Evolutionary conservation across 2,888 invertebrate genomes (phyloP).

Genomic region (Pseudeuparius sepicola): DNA sequence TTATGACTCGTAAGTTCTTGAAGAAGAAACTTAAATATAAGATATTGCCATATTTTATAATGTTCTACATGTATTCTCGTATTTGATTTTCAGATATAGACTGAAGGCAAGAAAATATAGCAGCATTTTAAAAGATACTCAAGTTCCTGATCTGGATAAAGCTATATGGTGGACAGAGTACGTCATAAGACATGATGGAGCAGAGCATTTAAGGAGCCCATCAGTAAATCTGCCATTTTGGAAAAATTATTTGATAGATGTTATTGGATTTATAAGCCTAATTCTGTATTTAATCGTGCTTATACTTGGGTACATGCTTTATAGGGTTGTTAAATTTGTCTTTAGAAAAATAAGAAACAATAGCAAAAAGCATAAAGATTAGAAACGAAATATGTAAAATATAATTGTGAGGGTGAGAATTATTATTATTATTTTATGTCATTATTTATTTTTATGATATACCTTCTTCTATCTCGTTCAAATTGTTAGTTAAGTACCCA

Average conservation of each 20-base stretch:
- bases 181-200: conserved; percentile 25
- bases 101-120: conserved; percentile 20
- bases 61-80: no score
- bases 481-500: no score
- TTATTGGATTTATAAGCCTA: conserved; percentile 14
- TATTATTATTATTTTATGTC: no score
- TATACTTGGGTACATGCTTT: conserved; percentile 1
- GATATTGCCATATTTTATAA: no score
- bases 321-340: neutral
- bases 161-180: conserved; percentile 28
- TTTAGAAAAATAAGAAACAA: conserved; percentile 5
- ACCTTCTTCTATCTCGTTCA: no score
- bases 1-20: no score
- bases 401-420: no score
- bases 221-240: conserved; percentile 22
- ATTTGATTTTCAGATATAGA: conserved; percentile 23
- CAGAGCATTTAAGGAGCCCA: conserved; percentile 22
- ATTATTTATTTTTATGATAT: no score
- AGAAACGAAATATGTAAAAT: no score
- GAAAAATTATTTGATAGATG: conserved; percentile 24
- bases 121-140: conserved; percentile 22
- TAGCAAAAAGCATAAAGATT: no score
- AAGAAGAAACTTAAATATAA: no score
- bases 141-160: conserved; percentile 21
- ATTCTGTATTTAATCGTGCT: conserved; percentile 7